Evolutionary conservation across 2,888 invertebrate genomes (phyloP).

Genomic region (Prionchulus punctatus): DNA sequence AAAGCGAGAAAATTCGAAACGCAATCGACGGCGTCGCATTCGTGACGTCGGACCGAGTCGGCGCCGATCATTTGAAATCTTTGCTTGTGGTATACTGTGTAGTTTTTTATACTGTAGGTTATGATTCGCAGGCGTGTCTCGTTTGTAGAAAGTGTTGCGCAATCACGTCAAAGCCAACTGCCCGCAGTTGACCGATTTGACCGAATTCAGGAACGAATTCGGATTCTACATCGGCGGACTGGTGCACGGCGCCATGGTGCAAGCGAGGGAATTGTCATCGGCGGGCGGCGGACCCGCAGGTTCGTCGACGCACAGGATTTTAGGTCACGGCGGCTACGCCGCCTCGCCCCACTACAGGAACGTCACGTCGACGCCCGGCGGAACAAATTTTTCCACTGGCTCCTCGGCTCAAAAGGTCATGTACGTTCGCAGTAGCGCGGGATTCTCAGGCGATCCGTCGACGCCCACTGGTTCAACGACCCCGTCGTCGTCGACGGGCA

Average conservation of each 20-base stretch:
- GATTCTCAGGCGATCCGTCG: too few species aligned
- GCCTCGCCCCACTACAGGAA: too few species aligned
- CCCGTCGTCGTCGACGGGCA: too few species aligned
- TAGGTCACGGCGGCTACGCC: too few species aligned
- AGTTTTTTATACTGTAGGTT: background rate
- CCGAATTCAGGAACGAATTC: background rate
- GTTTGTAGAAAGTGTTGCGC: background rate
- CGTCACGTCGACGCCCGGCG: too few species aligned
- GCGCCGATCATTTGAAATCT: slow-evolving; percentile 2
- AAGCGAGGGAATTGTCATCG: too few species aligned
- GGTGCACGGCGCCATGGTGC: background rate
- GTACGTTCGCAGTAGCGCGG: too few species aligned
- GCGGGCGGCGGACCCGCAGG: too few species aligned
- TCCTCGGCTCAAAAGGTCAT: too few species aligned
- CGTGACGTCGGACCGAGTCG: background rate
- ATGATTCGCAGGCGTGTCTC: background rate
- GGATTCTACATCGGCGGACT: slow-evolving; percentile 1
- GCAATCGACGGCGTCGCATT: background rate
- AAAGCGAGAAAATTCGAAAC: slow-evolving; percentile 1
- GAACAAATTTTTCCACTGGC: too few species aligned
- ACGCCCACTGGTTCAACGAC: too few species aligned
- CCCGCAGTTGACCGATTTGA: background rate
- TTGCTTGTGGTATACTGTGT: slow-evolving; percentile 3
- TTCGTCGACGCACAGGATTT: too few species aligned
- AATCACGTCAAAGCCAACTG: background rate